A percentile compares a stretch with the other conserved stretches of the same genome.
phyloP scores from a whole-genome alignment of 2,113 vertebrate genomes.

The Addax nasomaculatus region DNA sequence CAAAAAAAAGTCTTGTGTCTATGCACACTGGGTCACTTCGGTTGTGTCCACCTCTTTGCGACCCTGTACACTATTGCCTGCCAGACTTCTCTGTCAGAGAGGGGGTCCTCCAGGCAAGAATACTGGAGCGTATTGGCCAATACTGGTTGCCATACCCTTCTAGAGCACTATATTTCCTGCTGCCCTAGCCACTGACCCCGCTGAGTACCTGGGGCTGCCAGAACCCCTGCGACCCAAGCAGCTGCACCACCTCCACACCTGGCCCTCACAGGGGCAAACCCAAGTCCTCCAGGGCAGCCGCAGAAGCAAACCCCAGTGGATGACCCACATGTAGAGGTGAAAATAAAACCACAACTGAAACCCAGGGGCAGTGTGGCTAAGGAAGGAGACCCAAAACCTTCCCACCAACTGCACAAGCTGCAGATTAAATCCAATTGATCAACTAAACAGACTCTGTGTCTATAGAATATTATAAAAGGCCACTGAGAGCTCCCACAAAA shows the following conservation, averaged over 20 bases:
- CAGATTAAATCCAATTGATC: background rate
- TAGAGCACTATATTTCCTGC: background rate
- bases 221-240: background rate
- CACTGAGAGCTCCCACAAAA: background rate
- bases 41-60: rapidly evolving
- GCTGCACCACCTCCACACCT: background rate
- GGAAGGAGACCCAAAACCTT: background rate
- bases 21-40: background rate
- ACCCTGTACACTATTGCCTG: background rate
- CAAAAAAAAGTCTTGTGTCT: background rate
- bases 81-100: background rate
- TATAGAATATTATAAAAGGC: background rate
- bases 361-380: background rate
- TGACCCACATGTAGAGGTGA: background rate
- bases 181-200: rapidly evolving
- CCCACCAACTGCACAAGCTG: background rate
- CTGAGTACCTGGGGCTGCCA: background rate
- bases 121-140: background rate
- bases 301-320: background rate
- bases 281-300: background rate
- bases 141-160: background rate
- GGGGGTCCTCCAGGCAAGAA: background rate
- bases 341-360: background rate
- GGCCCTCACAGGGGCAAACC: background rate
- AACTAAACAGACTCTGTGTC: background rate